Percentiles rank a stretch among this genome's conserved stretches.
Conservation (phyloP, 1,140 invertebrate genomes). For the Agrilus planipennis region DNA sequence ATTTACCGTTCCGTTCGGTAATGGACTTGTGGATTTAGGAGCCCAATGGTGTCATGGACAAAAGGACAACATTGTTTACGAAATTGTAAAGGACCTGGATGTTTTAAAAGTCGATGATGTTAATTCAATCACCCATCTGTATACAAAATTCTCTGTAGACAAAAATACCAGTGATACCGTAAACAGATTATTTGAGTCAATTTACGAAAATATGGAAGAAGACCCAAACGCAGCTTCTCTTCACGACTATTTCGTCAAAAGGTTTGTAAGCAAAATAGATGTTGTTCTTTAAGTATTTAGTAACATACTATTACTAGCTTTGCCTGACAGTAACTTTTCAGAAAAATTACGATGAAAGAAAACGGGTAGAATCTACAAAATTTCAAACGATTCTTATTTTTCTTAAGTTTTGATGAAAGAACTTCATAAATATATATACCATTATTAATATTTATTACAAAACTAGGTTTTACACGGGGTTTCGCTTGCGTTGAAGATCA, state of each 20-base stretch:
- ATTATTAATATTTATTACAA: too few species aligned
- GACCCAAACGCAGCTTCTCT: not conserved
- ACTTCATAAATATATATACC: too few species aligned
- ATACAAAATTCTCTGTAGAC: too few species aligned
- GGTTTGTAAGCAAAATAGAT: not conserved
- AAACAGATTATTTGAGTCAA: not conserved
- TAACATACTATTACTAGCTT: too few species aligned
- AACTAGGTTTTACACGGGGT: too few species aligned
- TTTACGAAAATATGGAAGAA: not conserved
- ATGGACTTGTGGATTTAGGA: slow-evolving; percentile 60
- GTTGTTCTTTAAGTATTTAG: not conserved
- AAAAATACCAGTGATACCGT: too few species aligned
- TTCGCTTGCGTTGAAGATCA: too few species aligned
- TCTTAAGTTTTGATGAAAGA: too few species aligned
- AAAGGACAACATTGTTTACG: slow-evolving; percentile 52
- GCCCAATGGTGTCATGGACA: slow-evolving; percentile 80
- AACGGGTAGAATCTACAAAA: too few species aligned
- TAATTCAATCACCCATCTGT: not conserved
- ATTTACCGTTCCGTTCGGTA: slow-evolving; percentile 43
- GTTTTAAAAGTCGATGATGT: slow-evolving; percentile 28
- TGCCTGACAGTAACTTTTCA: too few species aligned
- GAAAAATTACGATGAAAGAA: too few species aligned
- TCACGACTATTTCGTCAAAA: not conserved
- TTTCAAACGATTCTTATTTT: too few species aligned
- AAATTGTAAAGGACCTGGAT: slow-evolving; percentile 44